Percentiles rank a stretch among this genome's conserved stretches.
These are phyloP conservation scores for Octodon degus DNA, from an alignment of 2,113 vertebrate species.

Conservation along the genomic window DNA sequence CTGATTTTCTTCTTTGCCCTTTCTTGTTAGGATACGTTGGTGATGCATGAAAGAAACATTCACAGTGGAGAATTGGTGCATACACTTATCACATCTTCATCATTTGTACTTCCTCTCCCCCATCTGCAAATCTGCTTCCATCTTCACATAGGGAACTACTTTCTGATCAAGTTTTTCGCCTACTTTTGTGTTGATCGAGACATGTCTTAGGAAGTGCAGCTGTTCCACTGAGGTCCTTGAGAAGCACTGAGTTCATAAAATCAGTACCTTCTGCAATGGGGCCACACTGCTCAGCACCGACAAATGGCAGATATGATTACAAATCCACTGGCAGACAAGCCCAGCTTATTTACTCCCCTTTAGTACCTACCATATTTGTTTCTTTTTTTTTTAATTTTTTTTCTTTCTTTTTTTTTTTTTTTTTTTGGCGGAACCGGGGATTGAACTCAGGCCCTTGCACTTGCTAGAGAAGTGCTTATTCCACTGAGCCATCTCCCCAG, in stretches of 20 bases:
- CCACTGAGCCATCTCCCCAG: no score
- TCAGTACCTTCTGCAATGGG: not conserved
- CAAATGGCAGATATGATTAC: not conserved
- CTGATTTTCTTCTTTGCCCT: not conserved
- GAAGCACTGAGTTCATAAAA: not conserved
- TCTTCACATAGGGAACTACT: not conserved
- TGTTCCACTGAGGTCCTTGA: not conserved
- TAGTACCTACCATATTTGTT: not conserved
- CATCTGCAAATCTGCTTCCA: not conserved
- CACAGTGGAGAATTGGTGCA: not conserved
- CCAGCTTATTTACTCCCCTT: not conserved
- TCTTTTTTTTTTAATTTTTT: no score
- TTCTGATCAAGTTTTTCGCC: not conserved
- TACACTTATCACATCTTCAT: not conserved
- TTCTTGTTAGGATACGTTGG: not conserved
- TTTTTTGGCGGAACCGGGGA: no score
- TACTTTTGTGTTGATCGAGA: constrained; percentile 18
- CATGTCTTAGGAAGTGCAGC: not conserved
- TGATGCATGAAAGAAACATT: not conserved
- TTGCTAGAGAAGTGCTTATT: no score
- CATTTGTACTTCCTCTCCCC: not conserved
- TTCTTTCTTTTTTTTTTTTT: no score
- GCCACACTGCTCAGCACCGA: not conserved
- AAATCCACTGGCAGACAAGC: not conserved
- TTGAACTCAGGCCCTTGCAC: no score